Base-by-base conservation (phyloP, 2,888 invertebrate species). In the Leptinotarsa peninsularis region DNA sequence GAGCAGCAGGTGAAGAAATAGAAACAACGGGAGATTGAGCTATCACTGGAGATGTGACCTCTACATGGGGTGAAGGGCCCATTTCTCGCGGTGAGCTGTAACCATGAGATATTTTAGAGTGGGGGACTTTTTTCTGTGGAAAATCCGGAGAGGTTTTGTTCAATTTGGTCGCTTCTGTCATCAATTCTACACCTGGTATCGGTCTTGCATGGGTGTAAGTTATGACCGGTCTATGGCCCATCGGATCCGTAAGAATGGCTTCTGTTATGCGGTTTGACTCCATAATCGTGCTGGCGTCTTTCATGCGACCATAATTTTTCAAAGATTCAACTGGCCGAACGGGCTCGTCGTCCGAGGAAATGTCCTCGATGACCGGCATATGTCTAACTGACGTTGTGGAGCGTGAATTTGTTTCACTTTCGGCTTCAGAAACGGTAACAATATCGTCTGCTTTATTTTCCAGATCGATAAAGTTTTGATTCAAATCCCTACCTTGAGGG, bases 281-380 rank as follows among this genome's bases (percentile, higher is more conserved):
- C 18, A 63, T 7, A n/a, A 63, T 63, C 17, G 63, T n/a, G 14
- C 63, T 63, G 17, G 63, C 63, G 43, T 63, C n/a, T 43, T 27
- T 63, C 63, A n/a, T 33, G 17, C 17, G 43, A 17, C 27, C 63
- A 27, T 18, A 43, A 63, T 33, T n/a, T 33, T n/a, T 63, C n/a
- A 33, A 63, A 33, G 63, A 43, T 63, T 63, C n/a, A 71, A 50
- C 60, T 2, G 73, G 63, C 18, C 50, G 67, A 4, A n/a, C 17
- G 18, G 58, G 54, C 17, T 77, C 77, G 27, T 77, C 77, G 10
- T 75, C 77, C 7, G 74, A 76, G 17, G 76, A 77, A 69, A 77
- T 77, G 54, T 75, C 73, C 56, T 77, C 77, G 5, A 77, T 67
- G 3, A 71, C 15, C 2, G 77, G 74, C 23, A 52, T 66, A 3